phyloP scores from a whole-genome alignment of 2,888 invertebrate genomes.

The Eumerus sabulonum region DNA sequence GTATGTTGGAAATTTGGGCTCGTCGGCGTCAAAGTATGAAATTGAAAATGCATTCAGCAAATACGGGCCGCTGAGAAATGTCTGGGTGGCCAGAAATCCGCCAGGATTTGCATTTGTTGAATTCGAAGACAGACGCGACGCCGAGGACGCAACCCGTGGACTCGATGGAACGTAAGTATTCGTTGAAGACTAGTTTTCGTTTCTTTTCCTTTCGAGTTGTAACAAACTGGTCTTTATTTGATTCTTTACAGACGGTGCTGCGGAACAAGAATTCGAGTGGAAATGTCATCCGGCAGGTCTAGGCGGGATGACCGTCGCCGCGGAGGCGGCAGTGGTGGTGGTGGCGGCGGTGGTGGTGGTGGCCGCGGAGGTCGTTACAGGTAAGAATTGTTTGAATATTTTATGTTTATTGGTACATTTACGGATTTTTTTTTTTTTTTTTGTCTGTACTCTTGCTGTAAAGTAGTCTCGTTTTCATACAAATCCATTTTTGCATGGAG shows the following conservation, averaged over 20 bases:
- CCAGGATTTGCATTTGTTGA: constrained; percentile 94
- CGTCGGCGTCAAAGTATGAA: constrained; percentile 91
- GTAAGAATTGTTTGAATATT: constrained; percentile 71
- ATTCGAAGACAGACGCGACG: constrained; percentile 91
- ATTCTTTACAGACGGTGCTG: constrained; percentile 87
- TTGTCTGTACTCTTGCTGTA: background rate
- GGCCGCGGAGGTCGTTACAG: constrained; percentile 75
- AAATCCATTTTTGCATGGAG: constrained; percentile 6
- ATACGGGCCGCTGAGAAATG: constrained; percentile 91
- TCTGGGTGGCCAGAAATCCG: constrained; percentile 95
- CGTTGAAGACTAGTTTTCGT: too few species aligned
- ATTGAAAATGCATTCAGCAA: constrained; percentile 90
- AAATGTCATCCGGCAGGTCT: constrained; percentile 94
- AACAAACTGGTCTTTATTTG: constrained; percentile 39
- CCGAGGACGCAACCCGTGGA: constrained; percentile 90
- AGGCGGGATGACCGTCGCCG: constrained; percentile 84
- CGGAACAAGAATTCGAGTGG: constrained; percentile 93
- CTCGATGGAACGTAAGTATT: constrained; percentile 89
- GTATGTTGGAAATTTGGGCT: constrained; percentile 93
- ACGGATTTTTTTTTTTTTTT: background rate
- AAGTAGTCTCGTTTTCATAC: background rate
- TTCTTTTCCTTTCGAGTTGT: too few species aligned
- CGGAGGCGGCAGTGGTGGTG: constrained; percentile 73
- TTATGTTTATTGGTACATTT: too few species aligned
- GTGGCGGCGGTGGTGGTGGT: constrained; percentile 71